These are phyloP conservation scores for Cremastinae sp. DNA, from an alignment of 2,888 invertebrate species.

Conservation along the genomic window DNA sequence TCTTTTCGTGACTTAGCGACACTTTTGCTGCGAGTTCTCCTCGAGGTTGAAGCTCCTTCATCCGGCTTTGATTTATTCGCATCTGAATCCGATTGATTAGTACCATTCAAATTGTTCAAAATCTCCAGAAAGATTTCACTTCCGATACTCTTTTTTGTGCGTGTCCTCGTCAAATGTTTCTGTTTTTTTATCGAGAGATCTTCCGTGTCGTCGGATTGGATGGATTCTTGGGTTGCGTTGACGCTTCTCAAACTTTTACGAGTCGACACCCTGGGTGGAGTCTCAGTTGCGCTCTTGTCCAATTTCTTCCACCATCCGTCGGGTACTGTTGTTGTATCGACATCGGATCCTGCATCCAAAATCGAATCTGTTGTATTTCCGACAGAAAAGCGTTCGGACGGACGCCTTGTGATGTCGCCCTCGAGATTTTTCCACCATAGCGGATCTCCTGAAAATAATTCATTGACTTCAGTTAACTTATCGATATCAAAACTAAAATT, in stretches of 20 bases:
- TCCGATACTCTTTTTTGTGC: slow-evolving; percentile 7
- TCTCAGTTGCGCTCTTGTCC: slow-evolving; percentile 24
- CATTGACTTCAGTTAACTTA: neutral
- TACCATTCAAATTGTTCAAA: slow-evolving; percentile 12
- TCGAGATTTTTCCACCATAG: slow-evolving; percentile 55
- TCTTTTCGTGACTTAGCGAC: neutral
- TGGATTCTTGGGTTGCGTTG: neutral
- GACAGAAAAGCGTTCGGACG: slow-evolving; percentile 10
- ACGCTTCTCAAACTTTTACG: slow-evolving; percentile 14
- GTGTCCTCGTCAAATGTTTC: slow-evolving; percentile 7
- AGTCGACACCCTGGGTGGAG: slow-evolving; percentile 19
- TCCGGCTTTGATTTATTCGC: neutral
- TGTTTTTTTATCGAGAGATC: slow-evolving; percentile 37
- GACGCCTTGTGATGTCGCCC: slow-evolving; percentile 25
- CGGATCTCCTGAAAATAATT: slow-evolving; percentile 47
- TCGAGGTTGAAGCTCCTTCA: neutral
- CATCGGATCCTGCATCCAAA: slow-evolving; percentile 23
- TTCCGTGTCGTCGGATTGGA: slow-evolving; percentile 31
- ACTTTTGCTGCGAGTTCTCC: neutral
- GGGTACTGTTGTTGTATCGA: slow-evolving; percentile 5
- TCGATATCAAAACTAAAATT: neutral
- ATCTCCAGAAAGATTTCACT: slow-evolving; percentile 38
- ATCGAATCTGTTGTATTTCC: slow-evolving; percentile 28
- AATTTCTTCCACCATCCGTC: slow-evolving; percentile 52
- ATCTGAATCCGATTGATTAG: neutral